Conservation (phyloP, 2,797 vertebrate genomes). For the Agapornis canus region DNA sequence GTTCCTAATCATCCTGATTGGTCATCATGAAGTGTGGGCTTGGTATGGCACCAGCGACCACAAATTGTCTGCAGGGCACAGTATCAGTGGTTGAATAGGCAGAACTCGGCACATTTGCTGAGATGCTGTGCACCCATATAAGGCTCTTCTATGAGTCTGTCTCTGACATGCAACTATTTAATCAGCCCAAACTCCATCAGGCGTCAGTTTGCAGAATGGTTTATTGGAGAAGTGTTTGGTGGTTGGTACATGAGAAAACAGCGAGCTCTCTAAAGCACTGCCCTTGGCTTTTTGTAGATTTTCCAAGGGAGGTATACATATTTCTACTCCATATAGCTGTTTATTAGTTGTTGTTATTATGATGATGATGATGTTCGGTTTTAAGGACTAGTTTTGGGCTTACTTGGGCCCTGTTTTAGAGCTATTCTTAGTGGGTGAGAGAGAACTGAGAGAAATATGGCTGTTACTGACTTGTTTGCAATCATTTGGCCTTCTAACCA, state of each 20-base stretch:
- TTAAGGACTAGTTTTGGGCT: background rate
- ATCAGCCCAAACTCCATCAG: constrained; percentile 7
- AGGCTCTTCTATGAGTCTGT: constrained; percentile 27
- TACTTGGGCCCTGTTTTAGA: background rate
- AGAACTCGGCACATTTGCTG: background rate
- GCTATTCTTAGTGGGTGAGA: background rate
- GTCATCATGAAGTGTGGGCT: background rate
- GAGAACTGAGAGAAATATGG: background rate
- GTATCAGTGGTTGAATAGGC: background rate
- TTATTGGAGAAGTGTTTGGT: constrained; percentile 1
- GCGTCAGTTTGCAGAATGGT: constrained; percentile 8
- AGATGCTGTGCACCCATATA: background rate
- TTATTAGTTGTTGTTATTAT: background rate
- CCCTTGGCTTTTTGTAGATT: background rate
- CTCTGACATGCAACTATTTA: constrained; percentile 25
- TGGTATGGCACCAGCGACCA: background rate
- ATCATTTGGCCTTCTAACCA: background rate
- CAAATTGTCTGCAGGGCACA: background rate
- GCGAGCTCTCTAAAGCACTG: background rate
- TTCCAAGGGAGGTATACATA: accelerated
- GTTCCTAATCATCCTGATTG: background rate
- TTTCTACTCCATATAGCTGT: background rate
- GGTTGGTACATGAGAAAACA: background rate
- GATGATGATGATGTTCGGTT: background rate
- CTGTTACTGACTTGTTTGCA: constrained; percentile 15